These are phyloP conservation scores for Apocheima hispidaria DNA, from an alignment of 2,888 invertebrate genomes.

Conservation along the genomic window DNA sequence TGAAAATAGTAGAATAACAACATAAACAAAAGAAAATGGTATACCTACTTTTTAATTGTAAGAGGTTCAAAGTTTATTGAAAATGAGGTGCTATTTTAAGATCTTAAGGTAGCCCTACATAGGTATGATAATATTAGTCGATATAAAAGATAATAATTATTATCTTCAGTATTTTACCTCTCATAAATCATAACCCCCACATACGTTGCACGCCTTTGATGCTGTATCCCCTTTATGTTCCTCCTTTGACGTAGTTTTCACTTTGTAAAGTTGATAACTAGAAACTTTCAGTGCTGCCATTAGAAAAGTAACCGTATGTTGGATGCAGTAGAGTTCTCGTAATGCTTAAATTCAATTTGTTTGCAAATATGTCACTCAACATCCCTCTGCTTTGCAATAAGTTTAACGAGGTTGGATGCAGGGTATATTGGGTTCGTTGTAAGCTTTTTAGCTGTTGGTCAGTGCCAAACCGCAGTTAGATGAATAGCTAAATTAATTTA, in stretches of 20 bases:
- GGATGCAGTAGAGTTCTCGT: slow-evolving; percentile 16
- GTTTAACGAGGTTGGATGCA: slow-evolving; percentile 58
- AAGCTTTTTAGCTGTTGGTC: slow-evolving; percentile 13
- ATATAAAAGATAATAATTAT: background rate
- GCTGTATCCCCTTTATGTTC: slow-evolving; percentile 56
- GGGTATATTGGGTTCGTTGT: slow-evolving; percentile 21
- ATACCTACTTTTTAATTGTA: too few species aligned
- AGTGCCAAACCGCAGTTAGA: background rate
- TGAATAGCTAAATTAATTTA: too few species aligned
- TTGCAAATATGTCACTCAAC: slow-evolving; percentile 46
- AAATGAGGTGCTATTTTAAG: too few species aligned
- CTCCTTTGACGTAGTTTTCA: slow-evolving; percentile 59
- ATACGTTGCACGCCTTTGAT: slow-evolving; percentile 59
- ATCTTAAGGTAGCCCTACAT: too few species aligned
- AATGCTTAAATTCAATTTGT: slow-evolving; percentile 24
- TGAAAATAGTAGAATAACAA: too few species aligned
- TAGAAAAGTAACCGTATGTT: slow-evolving; percentile 22
- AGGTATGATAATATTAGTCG: background rate
- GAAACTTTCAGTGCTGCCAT: slow-evolving; percentile 9
- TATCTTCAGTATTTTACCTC: slow-evolving; percentile 30
- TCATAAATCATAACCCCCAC: slow-evolving; percentile 56
- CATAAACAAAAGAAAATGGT: too few species aligned
- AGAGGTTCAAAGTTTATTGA: too few species aligned
- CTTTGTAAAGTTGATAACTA: slow-evolving; percentile 47
- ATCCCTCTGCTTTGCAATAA: slow-evolving; percentile 46